Percentiles rank a stretch among this genome's conserved stretches.
Evolutionary conservation across 2,113 vertebrate genomes (phyloP).

Genomic region (Todiramphus chloris): DNA sequence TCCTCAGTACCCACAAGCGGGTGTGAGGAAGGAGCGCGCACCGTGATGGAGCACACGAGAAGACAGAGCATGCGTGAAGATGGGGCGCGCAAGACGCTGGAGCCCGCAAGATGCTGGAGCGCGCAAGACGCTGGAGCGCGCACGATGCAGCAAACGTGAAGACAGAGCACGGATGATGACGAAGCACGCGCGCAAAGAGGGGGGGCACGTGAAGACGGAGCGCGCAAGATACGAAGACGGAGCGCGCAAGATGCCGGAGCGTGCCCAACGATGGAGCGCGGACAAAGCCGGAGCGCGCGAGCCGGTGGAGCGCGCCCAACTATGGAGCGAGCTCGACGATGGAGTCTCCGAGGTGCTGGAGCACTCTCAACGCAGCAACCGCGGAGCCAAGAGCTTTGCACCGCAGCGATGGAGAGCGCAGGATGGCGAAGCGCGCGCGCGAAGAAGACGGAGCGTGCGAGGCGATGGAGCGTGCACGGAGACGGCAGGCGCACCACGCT

Average conservation of each 20-base stretch:
- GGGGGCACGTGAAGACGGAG: no score
- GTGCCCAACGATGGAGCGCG: no score
- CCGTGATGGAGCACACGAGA: accelerated
- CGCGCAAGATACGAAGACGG: neutral
- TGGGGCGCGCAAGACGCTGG: neutral
- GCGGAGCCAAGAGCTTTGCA: neutral
- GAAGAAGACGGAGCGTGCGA: neutral
- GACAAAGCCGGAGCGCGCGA: no score
- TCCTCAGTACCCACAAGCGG: neutral
- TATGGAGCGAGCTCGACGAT: neutral
- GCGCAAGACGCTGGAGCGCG: no score
- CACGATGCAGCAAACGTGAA: no score
- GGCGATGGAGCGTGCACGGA: accelerated
- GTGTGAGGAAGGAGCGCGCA: neutral
- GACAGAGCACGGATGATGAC: neutral
- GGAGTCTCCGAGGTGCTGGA: neutral
- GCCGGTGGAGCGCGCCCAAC: neutral
- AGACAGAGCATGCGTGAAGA: no score
- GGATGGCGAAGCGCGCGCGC: neutral
- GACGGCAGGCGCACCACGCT: accelerated
- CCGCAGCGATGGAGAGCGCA: neutral
- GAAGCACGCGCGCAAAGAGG: no score
- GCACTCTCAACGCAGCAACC: neutral
- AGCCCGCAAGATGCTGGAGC: accelerated
- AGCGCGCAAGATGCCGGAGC: neutral